These are phyloP conservation scores for Pinctada fucata DNA, from an alignment of 2,888 invertebrate genomes.

Conservation along the genomic window DNA sequence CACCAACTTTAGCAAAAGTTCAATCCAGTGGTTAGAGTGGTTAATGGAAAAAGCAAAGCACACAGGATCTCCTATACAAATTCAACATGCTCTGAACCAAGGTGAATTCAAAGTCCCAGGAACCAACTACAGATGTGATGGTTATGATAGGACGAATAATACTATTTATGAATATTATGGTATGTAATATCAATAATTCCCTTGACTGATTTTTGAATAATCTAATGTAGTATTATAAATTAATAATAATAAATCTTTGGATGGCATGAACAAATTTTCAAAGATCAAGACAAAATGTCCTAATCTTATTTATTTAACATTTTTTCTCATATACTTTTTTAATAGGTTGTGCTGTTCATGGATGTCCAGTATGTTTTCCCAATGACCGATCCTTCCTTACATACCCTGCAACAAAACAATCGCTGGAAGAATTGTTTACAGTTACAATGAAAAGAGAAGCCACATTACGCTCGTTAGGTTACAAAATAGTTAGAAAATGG, in stretches of 20 bases:
- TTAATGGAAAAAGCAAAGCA: conserved; percentile 12
- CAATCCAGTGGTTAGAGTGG: conserved; percentile 47
- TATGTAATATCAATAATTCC: background rate
- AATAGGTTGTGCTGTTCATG: conserved; percentile 18
- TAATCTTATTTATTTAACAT: too few relatives aligned
- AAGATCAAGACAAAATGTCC: too few relatives aligned
- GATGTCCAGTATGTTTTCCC: conserved; percentile 11
- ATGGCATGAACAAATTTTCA: too few relatives aligned
- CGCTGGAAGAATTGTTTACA: conserved; percentile 16
- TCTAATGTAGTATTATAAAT: too few relatives aligned
- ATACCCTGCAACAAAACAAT: conserved; percentile 19
- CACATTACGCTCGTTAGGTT: conserved; percentile 1
- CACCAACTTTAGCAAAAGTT: conserved; percentile 38
- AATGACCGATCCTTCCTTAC: conserved; percentile 5
- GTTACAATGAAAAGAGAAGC: conserved; percentile 21
- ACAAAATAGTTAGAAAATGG: conserved; percentile 16
- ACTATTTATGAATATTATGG: conserved; percentile 31
- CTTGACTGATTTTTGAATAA: too few relatives aligned
- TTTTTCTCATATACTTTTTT: background rate
- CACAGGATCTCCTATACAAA: conserved; percentile 12
- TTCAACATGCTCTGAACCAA: conserved; percentile 38
- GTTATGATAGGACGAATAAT: conserved; percentile 5
- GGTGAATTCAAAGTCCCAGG: conserved; percentile 27
- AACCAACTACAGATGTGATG: conserved; percentile 34
- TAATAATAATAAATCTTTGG: too few relatives aligned